Evolutionary conservation across 2,888 invertebrate species (phyloP).

Genomic region (Aphidius colemani): DNA sequence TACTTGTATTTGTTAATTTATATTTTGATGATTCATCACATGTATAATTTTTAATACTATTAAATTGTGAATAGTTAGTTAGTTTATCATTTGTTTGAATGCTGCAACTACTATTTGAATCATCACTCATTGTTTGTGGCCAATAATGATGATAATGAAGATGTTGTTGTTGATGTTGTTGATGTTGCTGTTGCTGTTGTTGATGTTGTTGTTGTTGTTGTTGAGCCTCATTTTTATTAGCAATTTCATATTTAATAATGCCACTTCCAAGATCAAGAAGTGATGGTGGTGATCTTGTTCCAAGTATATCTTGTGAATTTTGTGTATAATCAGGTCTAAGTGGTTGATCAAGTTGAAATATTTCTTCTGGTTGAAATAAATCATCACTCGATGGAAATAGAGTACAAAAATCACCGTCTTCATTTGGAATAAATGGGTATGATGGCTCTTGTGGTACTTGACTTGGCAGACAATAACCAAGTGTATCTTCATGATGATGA

Average conservation of each 20-base stretch:
- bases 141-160: constrained; percentile 44
- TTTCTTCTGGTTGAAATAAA: constrained; percentile 77
- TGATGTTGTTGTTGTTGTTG: background rate
- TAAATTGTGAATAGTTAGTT: no score
- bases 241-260: constrained; percentile 67
- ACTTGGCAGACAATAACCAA: constrained; percentile 55
- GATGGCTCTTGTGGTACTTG: constrained; percentile 56
- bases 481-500: constrained; percentile 58
- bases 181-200: no score
- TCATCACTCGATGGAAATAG: constrained; percentile 52
- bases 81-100: no score
- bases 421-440: constrained; percentile 62
- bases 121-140: constrained; percentile 57
- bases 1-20: constrained; percentile 1
- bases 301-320: constrained; percentile 50
- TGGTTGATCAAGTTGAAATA: constrained; percentile 77
- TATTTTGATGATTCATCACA: constrained; percentile 23
- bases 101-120: constrained; percentile 53
- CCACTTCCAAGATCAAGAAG: constrained; percentile 75
- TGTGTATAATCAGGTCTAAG: constrained; percentile 67
- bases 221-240: constrained; percentile 24
- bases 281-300: constrained; percentile 69
- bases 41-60: no score
- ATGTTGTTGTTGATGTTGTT: no score
- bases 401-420: constrained; percentile 57